A percentile compares a stretch with the other conserved stretches of the same genome.
phyloP scores from a whole-genome alignment of 2,888 invertebrate genomes.

The Andrena praecox region DNA sequence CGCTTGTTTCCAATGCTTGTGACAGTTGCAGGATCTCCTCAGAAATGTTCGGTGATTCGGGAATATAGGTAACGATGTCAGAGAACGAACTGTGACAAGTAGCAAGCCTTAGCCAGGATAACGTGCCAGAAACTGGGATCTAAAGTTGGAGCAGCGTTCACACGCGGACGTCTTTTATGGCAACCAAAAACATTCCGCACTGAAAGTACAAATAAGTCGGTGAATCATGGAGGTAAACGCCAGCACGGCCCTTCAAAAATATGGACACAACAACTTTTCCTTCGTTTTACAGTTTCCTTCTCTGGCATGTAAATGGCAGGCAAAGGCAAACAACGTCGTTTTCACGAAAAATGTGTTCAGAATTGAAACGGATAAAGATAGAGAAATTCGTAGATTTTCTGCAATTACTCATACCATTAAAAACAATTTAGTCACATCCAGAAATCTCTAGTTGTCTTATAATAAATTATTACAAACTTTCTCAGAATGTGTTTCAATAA shows the following conservation, averaged over 20 bases:
- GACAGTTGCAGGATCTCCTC: no score
- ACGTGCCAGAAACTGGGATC: background rate
- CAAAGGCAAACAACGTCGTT: background rate
- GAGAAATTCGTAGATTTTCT: no score
- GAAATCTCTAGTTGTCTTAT: no score
- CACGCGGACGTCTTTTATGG: conserved; percentile 12
- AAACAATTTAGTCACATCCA: no score
- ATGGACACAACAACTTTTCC: background rate
- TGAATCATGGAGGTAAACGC: background rate
- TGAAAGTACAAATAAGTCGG: background rate
- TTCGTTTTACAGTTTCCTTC: background rate
- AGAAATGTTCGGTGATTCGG: no score
- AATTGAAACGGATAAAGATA: no score
- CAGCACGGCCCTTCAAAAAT: background rate
- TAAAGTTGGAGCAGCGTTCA: conserved; percentile 1
- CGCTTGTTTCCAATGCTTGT: no score
- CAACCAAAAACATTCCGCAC: conserved; percentile 5
- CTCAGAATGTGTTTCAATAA: no score
- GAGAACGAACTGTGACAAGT: background rate
- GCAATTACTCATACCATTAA: no score
- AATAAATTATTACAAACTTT: no score
- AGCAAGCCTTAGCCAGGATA: background rate
- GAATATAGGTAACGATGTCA: no score
- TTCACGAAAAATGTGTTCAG: background rate
- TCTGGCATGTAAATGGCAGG: background rate